These are phyloP conservation scores for Deilephila elpenor DNA, from an alignment of 2,888 invertebrate genomes.

Conservation along the genomic window DNA sequence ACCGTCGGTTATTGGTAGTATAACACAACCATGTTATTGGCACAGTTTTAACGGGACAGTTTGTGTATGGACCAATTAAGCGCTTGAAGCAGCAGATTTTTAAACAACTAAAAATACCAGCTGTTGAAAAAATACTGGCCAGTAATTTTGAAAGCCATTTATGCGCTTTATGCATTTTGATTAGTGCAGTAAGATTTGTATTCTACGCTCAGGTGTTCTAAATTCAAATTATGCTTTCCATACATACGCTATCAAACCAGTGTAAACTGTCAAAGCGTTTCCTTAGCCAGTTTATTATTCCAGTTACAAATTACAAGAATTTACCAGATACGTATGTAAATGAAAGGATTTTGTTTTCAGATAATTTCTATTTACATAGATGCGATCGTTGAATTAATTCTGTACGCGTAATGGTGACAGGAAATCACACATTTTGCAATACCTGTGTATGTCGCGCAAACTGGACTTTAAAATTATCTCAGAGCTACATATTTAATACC, in stretches of 20 bases:
- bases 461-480: constrained; percentile 1
- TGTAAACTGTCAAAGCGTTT: neutral
- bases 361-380: constrained; percentile 3
- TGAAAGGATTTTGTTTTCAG: neutral
- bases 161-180: too few species aligned
- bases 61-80: neutral
- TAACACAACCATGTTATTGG: constrained; percentile 2
- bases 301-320: neutral
- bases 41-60: constrained; percentile 6
- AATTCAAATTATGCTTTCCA: neutral
- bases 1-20: constrained; percentile 3
- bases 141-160: neutral
- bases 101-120: neutral
- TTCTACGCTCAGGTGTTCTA: neutral
- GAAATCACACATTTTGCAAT: constrained; percentile 2
- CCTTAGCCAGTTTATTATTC: neutral
- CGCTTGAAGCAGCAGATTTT: neutral
- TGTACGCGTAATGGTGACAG: neutral
- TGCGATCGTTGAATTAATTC: neutral
- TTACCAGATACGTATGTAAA: neutral
- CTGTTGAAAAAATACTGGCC: neutral
- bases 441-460: neutral
- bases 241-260: neutral
- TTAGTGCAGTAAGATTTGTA: too few species aligned
- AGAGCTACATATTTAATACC: neutral